Evolutionary conservation across 2,113 vertebrate genomes (phyloP).

Genomic region (Melozone crissalis): DNA sequence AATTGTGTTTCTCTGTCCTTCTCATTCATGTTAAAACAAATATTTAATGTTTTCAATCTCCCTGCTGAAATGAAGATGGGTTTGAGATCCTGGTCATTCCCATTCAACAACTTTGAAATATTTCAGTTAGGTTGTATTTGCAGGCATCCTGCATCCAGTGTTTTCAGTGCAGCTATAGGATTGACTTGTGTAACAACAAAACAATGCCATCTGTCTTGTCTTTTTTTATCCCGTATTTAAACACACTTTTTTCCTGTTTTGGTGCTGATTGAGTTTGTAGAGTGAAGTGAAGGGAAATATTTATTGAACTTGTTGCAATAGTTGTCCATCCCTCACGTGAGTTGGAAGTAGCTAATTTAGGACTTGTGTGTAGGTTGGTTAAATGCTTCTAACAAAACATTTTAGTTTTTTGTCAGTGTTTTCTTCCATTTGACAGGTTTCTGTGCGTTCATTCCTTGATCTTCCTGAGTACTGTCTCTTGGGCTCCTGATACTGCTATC

Average conservation of each 20-base stretch:
- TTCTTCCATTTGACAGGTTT: not conserved
- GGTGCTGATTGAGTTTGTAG: not conserved
- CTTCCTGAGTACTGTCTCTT: not conserved
- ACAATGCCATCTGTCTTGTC: constrained; percentile 35
- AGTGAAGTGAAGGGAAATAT: not conserved
- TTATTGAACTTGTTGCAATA: not conserved
- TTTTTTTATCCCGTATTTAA: not conserved
- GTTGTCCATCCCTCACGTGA: not conserved
- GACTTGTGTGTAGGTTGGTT: not conserved
- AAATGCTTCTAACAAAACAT: not conserved
- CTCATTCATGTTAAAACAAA: not conserved
- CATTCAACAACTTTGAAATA: not conserved
- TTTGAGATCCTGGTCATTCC: not conserved
- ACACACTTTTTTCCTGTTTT: not conserved
- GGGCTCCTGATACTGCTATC: not conserved
- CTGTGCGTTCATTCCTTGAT: not conserved
- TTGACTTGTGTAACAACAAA: constrained; percentile 26
- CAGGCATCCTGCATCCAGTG: not conserved
- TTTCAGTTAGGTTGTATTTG: not conserved
- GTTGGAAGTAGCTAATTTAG: not conserved
- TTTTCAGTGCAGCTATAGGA: constrained; percentile 16
- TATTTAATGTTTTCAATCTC: not conserved
- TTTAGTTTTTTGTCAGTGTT: not conserved
- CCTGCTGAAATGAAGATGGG: not conserved
- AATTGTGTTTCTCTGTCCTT: not conserved